Evolutionary conservation across 2,797 vertebrate species (phyloP).

Genomic region (Morelia viridis): DNA sequence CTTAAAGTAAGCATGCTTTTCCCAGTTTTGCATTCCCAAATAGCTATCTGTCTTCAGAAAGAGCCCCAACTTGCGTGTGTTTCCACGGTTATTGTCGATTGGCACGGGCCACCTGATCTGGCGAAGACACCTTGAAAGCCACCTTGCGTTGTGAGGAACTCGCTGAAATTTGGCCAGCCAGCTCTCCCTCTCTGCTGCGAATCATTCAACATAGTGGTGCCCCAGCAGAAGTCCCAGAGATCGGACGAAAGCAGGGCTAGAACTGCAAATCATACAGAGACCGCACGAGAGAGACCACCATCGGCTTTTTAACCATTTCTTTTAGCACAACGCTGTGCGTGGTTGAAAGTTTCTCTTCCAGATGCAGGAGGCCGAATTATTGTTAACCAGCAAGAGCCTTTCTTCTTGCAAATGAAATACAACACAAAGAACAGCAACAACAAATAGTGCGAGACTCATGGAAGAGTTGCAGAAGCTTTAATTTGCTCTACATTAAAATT

Average conservation of each 20-base stretch:
- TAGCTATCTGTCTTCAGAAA: neutral
- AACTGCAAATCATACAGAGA: neutral
- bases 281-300: fast-evolving
- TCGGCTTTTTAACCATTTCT: neutral
- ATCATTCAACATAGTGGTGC: neutral
- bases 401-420: slow-evolving; percentile 43
- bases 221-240: neutral
- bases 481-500: slow-evolving; percentile 39
- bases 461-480: slow-evolving; percentile 31
- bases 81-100: neutral
- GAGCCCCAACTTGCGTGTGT: neutral
- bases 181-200: neutral
- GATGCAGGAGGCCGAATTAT: slow-evolving; percentile 32
- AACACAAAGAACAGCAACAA: neutral
- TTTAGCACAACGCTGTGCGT: neutral
- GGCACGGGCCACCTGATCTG: neutral
- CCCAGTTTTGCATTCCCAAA: neutral
- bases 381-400: slow-evolving; percentile 31
- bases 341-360: neutral
- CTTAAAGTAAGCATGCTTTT: neutral
- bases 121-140: neutral
- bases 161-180: neutral
- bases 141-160: neutral
- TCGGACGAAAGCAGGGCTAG: neutral
- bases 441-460: slow-evolving; percentile 36